Evolutionary conservation across 2,113 vertebrate genomes (phyloP).

Genomic region (Scomber colias): DNA sequence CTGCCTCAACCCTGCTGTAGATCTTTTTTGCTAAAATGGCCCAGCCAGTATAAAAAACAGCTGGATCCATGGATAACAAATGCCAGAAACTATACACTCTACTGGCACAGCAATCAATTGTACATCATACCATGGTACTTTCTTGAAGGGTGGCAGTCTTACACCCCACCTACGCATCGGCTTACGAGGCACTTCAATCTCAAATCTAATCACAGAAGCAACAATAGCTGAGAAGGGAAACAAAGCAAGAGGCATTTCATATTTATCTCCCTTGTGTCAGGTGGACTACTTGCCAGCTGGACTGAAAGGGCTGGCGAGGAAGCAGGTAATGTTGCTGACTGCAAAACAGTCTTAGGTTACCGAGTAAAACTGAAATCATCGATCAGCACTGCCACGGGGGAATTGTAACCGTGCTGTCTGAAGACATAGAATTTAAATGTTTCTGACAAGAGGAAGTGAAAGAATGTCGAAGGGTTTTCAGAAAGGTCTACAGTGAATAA

Average conservation of each 20-base stretch:
- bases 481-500: constrained; percentile 30
- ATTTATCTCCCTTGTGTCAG: constrained; percentile 78
- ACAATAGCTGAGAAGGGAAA: constrained; percentile 71
- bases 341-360: constrained; percentile 75
- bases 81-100: constrained; percentile 37
- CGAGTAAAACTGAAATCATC: constrained; percentile 68
- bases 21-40: constrained; percentile 33
- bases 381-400: constrained; percentile 54
- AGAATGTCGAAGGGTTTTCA: constrained; percentile 46
- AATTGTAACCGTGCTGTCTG: constrained; percentile 58
- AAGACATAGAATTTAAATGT: constrained; percentile 62
- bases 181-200: constrained; percentile 73
- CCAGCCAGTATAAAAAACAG: constrained; percentile 26
- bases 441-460: constrained; percentile 67
- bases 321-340: constrained; percentile 78
- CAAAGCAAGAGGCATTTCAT: constrained; percentile 80
- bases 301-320: constrained; percentile 63
- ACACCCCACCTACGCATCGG: constrained; percentile 66
- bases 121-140: constrained; percentile 52
- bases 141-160: constrained; percentile 53
- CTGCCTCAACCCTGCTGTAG: constrained; percentile 16
- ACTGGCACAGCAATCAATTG: constrained; percentile 47
- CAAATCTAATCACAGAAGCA: constrained; percentile 76
- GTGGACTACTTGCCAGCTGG: constrained; percentile 73
- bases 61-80: constrained; percentile 16